Evolutionary conservation across 2,888 invertebrate species (phyloP).

Genomic region (Apamea sordens): DNA sequence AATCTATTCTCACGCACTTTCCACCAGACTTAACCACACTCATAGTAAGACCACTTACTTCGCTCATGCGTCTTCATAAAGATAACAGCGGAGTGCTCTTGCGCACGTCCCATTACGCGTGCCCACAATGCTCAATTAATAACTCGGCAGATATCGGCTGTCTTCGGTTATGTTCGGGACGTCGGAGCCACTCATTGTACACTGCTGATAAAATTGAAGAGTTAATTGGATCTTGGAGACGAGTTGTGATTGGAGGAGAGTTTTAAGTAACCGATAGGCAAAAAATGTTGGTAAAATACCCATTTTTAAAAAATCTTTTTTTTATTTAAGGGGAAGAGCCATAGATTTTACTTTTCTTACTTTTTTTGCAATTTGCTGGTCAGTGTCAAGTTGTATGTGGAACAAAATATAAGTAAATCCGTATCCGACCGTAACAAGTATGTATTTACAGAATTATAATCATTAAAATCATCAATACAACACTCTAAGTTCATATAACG

Average conservation of each 20-base stretch:
- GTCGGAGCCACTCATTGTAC: constrained; percentile 66
- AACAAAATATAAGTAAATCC: too few relatives aligned
- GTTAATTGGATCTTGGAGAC: constrained; percentile 63
- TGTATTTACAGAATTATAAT: too few relatives aligned
- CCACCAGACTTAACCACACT: background rate
- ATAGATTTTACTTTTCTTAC: too few relatives aligned
- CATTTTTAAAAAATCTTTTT: too few relatives aligned
- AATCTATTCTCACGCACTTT: constrained; percentile 12
- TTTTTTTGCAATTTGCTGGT: too few relatives aligned
- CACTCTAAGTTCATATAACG: too few relatives aligned
- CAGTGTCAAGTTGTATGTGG: too few relatives aligned
- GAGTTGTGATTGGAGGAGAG: constrained; percentile 25
- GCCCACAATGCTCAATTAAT: constrained; percentile 78
- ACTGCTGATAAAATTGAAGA: constrained; percentile 65
- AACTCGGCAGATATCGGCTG: constrained; percentile 65
- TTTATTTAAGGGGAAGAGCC: too few relatives aligned
- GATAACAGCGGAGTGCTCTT: constrained; percentile 68
- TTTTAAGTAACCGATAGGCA: background rate
- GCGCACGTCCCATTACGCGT: constrained; percentile 72
- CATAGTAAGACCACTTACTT: constrained; percentile 52
- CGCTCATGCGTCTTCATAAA: constrained; percentile 73
- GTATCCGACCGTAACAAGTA: too few relatives aligned
- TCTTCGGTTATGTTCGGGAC: constrained; percentile 62
- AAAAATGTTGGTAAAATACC: too few relatives aligned
- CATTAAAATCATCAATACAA: too few relatives aligned